Base-by-base conservation (phyloP, 2,888 invertebrate genomes). In the Cheiracanthium punctorium region DNA sequence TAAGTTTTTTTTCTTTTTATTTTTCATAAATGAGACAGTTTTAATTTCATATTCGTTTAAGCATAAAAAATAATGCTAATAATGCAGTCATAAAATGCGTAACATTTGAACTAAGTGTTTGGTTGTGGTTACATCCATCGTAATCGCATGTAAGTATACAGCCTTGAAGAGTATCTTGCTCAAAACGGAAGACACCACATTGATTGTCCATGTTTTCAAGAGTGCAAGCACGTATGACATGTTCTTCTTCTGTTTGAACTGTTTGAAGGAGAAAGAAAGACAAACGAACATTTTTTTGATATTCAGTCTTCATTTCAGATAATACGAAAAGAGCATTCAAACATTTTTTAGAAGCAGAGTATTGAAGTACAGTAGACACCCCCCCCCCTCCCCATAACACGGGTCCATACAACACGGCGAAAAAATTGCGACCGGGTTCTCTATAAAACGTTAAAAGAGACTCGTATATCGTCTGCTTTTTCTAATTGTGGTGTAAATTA, bases 111-210 rank as follows among this genome's bases (percentile, higher is more conserved):
- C 41, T 29, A 48, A 85, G 24, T 90, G 90, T 17, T 29, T 20
- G 17, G 33, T 30, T 24, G n/a, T 89, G 37, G 89, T 93, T 93
- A 90, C 93, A 93, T 8, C 93, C 93, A 88, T 93, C 92, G 77
- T 91, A 91, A 80, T 91, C 91, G 89, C 93, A 93, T 0, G 93
- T 93, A 43, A 93, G 91, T 58, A 93, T 92, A 89, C 93, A 93
- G 43, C 93, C 93, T n/a, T 88, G 90, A 89, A 93, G 91, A 10
- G 91, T 91, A 24, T 92, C 91, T 1, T 91, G 90, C 88, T 92
- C 91, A 87, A 92, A 93, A 69, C 91, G 91, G 90, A 93, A 93
- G 30, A 91, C 91, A 1, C 93, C 93, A 90, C 93, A 93, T 89
- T 93, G 93, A 80, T 92, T 92, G 89, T 93, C 93, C 91, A 93